Base-by-base conservation (phyloP, 2,888 invertebrate genomes). In the Cactoblastis cactorum region DNA sequence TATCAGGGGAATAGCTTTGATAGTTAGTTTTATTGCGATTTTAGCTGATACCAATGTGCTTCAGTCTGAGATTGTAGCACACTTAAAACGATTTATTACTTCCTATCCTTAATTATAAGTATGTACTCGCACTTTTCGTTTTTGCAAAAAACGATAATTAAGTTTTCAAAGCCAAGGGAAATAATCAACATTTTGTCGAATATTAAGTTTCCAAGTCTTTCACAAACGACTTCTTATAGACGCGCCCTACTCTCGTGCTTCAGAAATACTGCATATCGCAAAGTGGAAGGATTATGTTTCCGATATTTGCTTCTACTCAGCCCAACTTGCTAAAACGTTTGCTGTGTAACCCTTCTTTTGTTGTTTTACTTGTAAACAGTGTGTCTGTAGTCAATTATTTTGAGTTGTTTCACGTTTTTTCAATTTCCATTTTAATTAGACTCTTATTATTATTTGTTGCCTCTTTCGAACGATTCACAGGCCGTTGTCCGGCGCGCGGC, bases 11-110 rank as follows among this genome's bases (percentile, higher is more conserved):
- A 43, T 43, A 43, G 43, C 43, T 24, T 43, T 28, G 43, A 43
- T 43, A 43, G 43, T 43, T 43, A 43, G 43, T 43, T 43, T 32
- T 43, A 43, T 43, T 43, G 43, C 43, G 43, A 43, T 43, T 15
- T 43, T 43, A 43, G 43, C 43, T 15, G 43, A 43, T 43, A 43
- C 28, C 28, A 15, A 32, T 12, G 15, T 11, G 15, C 43, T 43
- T 17, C 28, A 28, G 14, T 8, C 43, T 2, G 17, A 43, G 28
- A 28, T 28, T 39, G 39, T 22, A 15, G 43, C 28, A 15, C 43
- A 28, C 28, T 28, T 43, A 43, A 43, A 43, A 28, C 15, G 43
- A 43, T 43, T 43, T 28, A 28, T 11, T 38, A 14, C 12, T 32
- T 28, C 15, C 17, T 24, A 11, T 15, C 17, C 28, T 6, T 43